Conservation (phyloP, 2,113 vertebrate species). For the Cebus imitator region DNA sequence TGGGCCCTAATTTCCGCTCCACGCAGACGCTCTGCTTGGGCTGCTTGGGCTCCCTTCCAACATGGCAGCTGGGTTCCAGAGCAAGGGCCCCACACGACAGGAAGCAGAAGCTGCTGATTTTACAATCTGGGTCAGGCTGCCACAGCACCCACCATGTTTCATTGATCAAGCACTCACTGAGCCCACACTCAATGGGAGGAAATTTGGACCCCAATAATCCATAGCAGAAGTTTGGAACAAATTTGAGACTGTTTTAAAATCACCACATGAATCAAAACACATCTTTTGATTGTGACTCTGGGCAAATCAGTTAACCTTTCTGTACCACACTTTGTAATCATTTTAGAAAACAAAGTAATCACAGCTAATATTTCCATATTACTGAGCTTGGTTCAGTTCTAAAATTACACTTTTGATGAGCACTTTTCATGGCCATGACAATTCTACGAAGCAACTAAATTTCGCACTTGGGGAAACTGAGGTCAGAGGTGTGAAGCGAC, state of each 20-base stretch:
- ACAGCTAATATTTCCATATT: too few relatives aligned
- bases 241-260: not conserved
- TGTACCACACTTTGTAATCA: too few relatives aligned
- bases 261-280: not conserved
- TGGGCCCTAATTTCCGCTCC: not conserved
- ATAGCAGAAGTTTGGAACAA: not conserved
- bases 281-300: not conserved
- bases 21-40: accelerated
- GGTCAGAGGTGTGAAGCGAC: too few relatives aligned
- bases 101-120: not conserved
- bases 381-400: too few relatives aligned
- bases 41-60: not conserved
- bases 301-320: not conserved
- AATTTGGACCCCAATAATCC: too few relatives aligned
- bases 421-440: not conserved
- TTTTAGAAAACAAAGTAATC: too few relatives aligned
- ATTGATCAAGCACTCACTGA: not conserved
- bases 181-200: not conserved
- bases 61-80: not conserved
- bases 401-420: not conserved
- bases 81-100: not conserved
- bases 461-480: not conserved
- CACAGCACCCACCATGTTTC: too few relatives aligned
- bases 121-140: too few relatives aligned
- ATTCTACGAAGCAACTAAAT: accelerated